Percentiles rank a stretch among this genome's conserved stretches.
phyloP scores from a whole-genome alignment of 2,888 invertebrate genomes.

The Eutolmus rufibarbis region DNA sequence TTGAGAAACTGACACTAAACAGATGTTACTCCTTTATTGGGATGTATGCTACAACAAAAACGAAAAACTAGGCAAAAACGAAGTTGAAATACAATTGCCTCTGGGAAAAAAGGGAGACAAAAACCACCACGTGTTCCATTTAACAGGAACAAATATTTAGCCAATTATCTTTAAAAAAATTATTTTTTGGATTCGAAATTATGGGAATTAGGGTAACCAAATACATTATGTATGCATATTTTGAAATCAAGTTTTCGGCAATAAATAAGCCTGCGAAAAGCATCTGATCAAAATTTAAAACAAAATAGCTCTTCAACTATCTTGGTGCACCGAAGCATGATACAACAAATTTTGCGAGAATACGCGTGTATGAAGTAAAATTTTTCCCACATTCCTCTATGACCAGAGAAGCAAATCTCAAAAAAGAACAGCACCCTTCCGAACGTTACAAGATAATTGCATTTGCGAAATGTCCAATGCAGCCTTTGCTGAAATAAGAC shows the following conservation, averaged over 20 bases:
- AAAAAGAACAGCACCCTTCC: neutral
- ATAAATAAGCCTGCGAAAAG: neutral
- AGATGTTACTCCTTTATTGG: constrained; percentile 6
- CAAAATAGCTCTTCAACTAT: neutral
- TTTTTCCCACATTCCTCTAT: neutral
- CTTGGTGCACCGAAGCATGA: neutral
- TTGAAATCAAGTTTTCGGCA: neutral
- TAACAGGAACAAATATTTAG: neutral
- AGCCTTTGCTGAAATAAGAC: neutral
- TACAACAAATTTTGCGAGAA: neutral
- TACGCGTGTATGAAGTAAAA: neutral
- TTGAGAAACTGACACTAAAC: constrained; percentile 24
- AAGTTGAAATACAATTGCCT: neutral
- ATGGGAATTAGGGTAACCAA: neutral
- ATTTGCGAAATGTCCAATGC: neutral
- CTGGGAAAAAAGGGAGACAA: neutral
- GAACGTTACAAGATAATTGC: constrained; percentile 2
- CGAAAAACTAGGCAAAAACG: neutral
- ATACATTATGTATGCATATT: neutral
- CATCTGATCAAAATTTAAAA: neutral
- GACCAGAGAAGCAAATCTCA: neutral
- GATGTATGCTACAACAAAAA: neutral
- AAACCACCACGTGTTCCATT: neutral
- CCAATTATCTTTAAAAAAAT: neutral
- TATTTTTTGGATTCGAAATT: neutral